A percentile compares a stretch with the other conserved stretches of the same genome.
These are phyloP conservation scores for Orientallactaga bullata DNA, from an alignment of 2,113 vertebrate species.

Conservation along the genomic window DNA sequence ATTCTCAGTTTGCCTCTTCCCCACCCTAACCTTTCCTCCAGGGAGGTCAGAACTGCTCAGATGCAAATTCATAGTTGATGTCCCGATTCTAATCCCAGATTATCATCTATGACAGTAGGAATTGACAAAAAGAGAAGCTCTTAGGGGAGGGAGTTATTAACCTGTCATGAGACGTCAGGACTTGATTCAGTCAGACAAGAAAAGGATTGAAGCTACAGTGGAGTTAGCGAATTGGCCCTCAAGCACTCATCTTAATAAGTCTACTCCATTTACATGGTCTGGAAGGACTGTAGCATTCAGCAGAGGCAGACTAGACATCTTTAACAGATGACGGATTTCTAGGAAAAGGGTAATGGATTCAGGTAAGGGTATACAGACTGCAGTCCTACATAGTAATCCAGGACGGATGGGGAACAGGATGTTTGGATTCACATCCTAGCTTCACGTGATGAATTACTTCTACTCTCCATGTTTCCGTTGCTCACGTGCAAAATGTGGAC, in stretches of 20 bases:
- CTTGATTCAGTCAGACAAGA: constrained; percentile 59
- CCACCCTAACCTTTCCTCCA: not conserved
- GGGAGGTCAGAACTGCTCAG: constrained; percentile 47
- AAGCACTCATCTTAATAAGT: constrained; percentile 43
- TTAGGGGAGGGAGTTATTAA: constrained; percentile 56
- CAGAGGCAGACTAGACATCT: not conserved
- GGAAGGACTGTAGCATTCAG: constrained; percentile 40
- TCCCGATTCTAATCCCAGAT: constrained; percentile 62
- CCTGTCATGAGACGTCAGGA: constrained; percentile 17
- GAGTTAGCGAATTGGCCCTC: not conserved
- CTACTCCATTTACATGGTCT: not conserved
- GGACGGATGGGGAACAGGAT: not conserved
- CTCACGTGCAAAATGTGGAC: not conserved
- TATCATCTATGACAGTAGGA: not conserved
- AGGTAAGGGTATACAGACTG: not conserved
- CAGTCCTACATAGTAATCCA: not conserved
- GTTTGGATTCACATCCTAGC: not conserved
- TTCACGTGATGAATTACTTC: not conserved
- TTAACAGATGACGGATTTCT: not conserved
- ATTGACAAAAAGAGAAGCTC: not conserved
- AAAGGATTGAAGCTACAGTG: constrained; percentile 1
- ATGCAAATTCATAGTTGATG: constrained; percentile 58
- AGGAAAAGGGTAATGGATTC: not conserved
- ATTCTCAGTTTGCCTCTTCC: not conserved
- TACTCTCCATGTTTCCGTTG: not conserved